Conservation (phyloP, 1,140 invertebrate species). For the Neoseiulus cucumeris region DNA sequence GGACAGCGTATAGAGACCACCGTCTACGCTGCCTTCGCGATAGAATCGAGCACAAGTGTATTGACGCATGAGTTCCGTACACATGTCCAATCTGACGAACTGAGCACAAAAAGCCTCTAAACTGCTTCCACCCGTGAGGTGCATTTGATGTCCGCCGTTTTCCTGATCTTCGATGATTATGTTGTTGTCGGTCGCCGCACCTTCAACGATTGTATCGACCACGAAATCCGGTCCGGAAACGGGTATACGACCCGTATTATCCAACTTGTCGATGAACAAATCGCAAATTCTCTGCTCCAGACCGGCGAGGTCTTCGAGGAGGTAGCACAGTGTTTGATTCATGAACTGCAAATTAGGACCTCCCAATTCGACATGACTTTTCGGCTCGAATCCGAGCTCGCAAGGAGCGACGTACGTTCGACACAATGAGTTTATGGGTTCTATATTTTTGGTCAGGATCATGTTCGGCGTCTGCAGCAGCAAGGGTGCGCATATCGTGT, state of each 20-base stretch:
- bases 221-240: neutral
- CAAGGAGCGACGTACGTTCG: neutral
- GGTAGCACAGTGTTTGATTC: conserved; percentile 5
- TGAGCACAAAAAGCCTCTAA: neutral
- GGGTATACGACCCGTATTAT: neutral
- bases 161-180: conserved; percentile 1
- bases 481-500: neutral
- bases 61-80: neutral
- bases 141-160: neutral
- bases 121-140: neutral
- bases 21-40: neutral
- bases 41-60: neutral
- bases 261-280: neutral
- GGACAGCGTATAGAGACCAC: neutral
- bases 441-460: neutral
- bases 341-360: neutral
- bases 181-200: neutral
- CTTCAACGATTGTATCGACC: neutral
- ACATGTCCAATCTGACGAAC: neutral
- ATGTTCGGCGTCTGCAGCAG: neutral
- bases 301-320: neutral
- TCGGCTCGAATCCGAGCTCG: neutral
- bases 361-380: neutral
- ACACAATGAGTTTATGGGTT: neutral
- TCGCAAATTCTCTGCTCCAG: neutral